Conservation (phyloP, 2,797 vertebrate genomes). For the Microcaecilia unicolor region DNA sequence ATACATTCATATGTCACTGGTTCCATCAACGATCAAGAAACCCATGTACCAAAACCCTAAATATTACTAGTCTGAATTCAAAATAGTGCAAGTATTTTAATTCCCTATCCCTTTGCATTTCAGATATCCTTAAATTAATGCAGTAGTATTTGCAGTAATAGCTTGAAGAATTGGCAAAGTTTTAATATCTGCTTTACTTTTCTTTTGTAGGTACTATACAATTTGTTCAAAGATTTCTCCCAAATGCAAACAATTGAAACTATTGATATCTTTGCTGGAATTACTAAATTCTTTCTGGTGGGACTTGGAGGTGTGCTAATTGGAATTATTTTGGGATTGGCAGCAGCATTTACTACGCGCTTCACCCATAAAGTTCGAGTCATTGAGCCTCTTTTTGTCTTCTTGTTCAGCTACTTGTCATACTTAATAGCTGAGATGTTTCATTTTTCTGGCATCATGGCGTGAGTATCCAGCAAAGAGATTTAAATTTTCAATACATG, state of each 20-base stretch:
- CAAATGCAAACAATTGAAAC: slow-evolving; percentile 80
- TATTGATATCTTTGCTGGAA: slow-evolving; percentile 78
- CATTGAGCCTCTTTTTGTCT: slow-evolving; percentile 94
- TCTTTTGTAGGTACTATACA: slow-evolving; percentile 80
- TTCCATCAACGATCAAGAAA: too few species aligned
- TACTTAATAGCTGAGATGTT: slow-evolving; percentile 93
- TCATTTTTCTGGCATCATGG: slow-evolving; percentile 90
- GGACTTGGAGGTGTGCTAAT: slow-evolving; percentile 82
- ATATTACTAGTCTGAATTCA: too few species aligned
- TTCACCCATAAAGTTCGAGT: slow-evolving; percentile 87
- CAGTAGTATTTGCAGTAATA: too few species aligned
- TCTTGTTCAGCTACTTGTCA: slow-evolving; percentile 93
- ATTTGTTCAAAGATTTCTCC: slow-evolving; percentile 87
- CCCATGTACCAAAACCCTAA: too few species aligned
- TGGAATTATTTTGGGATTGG: slow-evolving; percentile 84
- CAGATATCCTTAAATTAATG: too few species aligned
- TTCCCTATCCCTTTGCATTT: too few species aligned
- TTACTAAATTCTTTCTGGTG: slow-evolving; percentile 83
- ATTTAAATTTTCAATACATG: too few species aligned
- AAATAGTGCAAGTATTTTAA: too few species aligned
- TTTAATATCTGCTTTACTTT: too few species aligned
- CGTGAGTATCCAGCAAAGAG: slow-evolving; percentile 76
- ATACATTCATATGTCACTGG: too few species aligned
- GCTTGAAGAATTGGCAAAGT: too few species aligned
- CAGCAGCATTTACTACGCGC: slow-evolving; percentile 88